These are phyloP conservation scores for Lamproptera curius DNA, from an alignment of 2,888 invertebrate species.

Conservation along the genomic window DNA sequence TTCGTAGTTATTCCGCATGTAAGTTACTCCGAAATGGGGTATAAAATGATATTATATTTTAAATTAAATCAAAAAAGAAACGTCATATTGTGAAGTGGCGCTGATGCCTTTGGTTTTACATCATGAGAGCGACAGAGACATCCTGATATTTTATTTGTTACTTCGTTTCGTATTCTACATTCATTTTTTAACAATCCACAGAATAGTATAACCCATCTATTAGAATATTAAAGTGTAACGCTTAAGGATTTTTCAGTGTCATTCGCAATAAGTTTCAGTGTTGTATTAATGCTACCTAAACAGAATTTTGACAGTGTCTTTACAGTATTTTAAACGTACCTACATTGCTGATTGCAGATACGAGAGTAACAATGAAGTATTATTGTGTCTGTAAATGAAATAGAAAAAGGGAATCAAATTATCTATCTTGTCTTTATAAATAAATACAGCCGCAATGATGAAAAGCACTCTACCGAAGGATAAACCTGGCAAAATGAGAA, in stretches of 20 bases:
- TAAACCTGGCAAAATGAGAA: conserved; percentile 96
- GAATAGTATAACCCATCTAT: neutral
- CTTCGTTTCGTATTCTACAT: conserved; percentile 22
- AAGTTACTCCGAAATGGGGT: conserved; percentile 6
- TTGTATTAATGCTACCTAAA: neutral
- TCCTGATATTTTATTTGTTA: conserved; percentile 29
- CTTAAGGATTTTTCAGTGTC: neutral
- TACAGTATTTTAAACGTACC: conserved; percentile 15
- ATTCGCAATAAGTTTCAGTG: neutral
- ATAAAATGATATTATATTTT: conserved; percentile 4
- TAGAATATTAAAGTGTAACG: neutral
- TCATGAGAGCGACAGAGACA: conserved; percentile 31
- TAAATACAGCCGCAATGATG: conserved; percentile 75
- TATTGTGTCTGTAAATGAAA: conserved; percentile 62
- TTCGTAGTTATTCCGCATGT: conserved; percentile 11
- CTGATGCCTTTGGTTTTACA: conserved; percentile 29
- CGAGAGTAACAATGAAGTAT: conserved; percentile 67
- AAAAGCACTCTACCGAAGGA: conserved; percentile 90
- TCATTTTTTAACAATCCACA: conserved; percentile 17
- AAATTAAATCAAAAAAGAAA: conserved; percentile 22
- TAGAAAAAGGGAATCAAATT: conserved; percentile 45
- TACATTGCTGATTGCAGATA: conserved; percentile 56
- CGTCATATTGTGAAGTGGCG: conserved; percentile 29
- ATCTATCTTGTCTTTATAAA: conserved; percentile 41
- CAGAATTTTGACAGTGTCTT: neutral